Base-by-base conservation (phyloP, 2,113 vertebrate genomes). In the Aspidoscelis tigris region DNA sequence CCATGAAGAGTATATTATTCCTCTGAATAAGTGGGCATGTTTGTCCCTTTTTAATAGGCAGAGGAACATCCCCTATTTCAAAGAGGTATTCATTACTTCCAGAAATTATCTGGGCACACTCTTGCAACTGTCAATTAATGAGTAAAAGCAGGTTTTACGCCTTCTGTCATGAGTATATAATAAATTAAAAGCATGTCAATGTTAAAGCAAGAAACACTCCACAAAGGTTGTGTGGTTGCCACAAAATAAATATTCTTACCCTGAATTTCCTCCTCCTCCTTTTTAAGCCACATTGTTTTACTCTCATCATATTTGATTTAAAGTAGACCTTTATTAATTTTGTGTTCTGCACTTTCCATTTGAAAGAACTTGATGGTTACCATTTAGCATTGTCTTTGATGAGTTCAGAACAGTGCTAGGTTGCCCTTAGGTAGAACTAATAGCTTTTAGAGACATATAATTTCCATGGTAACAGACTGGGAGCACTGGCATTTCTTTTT, bases 401-500 rank as follows among this genome's bases (percentile, higher is more conserved):
- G 80, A 43, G 21, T 81, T 66, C 43, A 66, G 39, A 21, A 53
- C 53, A 33, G 68, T 78, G 65, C 53, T 73, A 44, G 68, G 55
- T 78, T 64, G 65, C 55, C 75, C 80, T 81, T 20, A 82, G 70
- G 61, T 88, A 1, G 24, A 78, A 89, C 66, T 66, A 39, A 71
- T 55, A 83, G n/a, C 41, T 85, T 88, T 68, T 0, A 5, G 73
- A 64, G n/a, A 20, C 78, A 43, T 16, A 22, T n/a, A 21, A 85
- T 85, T 79, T 88, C 84, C 55, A n/a, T 83, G 68, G 71, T 81
- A 87, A 82, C 80, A 43, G 82, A 87, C 64, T 6, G 78, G 83
- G 80, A 85, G 85, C 89, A 14, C 82, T 79, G 86, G 72, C 70
- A 74, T 80, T 84, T 87, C 53, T 83, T 83, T 86, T 33, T 44